These are phyloP conservation scores for Percopsis omiscomaycus DNA, from an alignment of 2,797 vertebrate genomes.

Conservation along the genomic window DNA sequence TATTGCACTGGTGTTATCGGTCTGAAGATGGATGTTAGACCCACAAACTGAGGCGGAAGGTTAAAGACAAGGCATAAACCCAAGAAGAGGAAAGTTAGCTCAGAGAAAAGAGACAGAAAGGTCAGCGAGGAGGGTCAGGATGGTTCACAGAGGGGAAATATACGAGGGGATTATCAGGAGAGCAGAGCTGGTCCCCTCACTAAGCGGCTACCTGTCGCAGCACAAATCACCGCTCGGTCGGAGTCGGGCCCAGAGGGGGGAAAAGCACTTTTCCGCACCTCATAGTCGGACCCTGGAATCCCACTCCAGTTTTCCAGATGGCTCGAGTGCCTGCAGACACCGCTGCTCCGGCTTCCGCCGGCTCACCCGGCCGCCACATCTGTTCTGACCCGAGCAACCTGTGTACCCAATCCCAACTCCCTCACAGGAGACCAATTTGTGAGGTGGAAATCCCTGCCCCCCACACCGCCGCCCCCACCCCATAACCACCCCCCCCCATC, in stretches of 20 bases:
- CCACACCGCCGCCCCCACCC: conserved; percentile 1
- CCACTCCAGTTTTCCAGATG: conserved; percentile 79
- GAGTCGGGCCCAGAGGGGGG: conserved; percentile 62
- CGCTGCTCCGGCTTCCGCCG: conserved; percentile 65
- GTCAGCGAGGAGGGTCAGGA: not conserved
- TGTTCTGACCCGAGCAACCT: conserved; percentile 50
- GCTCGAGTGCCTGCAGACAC: conserved; percentile 62
- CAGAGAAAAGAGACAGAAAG: not conserved
- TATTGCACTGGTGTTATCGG: no score
- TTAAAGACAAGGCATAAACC: not conserved
- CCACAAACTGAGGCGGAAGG: no score
- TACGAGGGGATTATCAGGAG: not conserved
- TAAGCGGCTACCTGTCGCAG: conserved; percentile 55
- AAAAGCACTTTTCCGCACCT: conserved; percentile 81
- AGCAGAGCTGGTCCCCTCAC: conserved; percentile 41
- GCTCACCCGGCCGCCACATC: conserved; percentile 69
- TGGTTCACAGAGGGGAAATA: no score
- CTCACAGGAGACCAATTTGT: conserved; percentile 65
- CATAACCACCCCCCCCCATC: not conserved
- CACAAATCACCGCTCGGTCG: conserved; percentile 69
- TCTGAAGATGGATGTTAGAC: no score
- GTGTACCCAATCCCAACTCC: conserved; percentile 62
- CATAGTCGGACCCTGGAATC: conserved; percentile 70
- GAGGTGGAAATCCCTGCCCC: conserved; percentile 54
- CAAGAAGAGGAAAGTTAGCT: not conserved